These are phyloP conservation scores for Malurus alboscapulatus DNA, from an alignment of 2,113 vertebrate species.

Conservation along the genomic window DNA sequence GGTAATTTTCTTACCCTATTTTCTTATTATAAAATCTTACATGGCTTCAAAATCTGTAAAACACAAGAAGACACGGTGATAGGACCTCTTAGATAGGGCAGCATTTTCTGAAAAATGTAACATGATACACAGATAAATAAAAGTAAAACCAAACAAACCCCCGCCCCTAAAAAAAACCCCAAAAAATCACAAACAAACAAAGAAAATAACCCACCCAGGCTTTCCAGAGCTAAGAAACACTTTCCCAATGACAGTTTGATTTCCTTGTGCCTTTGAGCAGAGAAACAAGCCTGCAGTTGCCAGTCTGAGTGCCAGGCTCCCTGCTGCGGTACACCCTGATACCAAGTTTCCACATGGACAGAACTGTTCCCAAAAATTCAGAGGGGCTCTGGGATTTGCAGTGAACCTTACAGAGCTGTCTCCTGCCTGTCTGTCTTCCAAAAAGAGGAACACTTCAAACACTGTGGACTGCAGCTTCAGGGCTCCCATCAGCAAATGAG, in stretches of 20 bases:
- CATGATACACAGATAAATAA: neutral
- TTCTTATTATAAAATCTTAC: neutral
- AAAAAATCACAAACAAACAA: neutral
- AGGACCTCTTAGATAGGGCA: neutral
- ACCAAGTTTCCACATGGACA: fast-evolving
- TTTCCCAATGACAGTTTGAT: neutral
- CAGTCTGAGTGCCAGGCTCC: neutral
- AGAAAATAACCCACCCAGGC: fast-evolving
- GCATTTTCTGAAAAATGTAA: neutral
- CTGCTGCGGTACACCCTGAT: neutral
- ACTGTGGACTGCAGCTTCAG: neutral
- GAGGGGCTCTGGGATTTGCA: neutral
- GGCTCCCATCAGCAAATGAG: neutral
- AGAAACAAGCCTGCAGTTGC: neutral
- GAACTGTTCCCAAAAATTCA: neutral
- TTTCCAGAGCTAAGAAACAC: neutral
- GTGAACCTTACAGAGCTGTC: neutral
- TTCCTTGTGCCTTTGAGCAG: neutral
- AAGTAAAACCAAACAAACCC: neutral
- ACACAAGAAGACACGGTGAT: neutral
- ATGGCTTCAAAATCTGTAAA: neutral
- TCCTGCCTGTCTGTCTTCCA: neutral
- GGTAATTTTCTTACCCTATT: neutral
- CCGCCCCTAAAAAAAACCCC: too few species aligned
- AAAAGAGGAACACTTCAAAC: neutral